Evolutionary conservation across 2,113 vertebrate species (phyloP), one percentile per base, ranked within the genome.

Genomic region (Osmerus mordax): DNA sequence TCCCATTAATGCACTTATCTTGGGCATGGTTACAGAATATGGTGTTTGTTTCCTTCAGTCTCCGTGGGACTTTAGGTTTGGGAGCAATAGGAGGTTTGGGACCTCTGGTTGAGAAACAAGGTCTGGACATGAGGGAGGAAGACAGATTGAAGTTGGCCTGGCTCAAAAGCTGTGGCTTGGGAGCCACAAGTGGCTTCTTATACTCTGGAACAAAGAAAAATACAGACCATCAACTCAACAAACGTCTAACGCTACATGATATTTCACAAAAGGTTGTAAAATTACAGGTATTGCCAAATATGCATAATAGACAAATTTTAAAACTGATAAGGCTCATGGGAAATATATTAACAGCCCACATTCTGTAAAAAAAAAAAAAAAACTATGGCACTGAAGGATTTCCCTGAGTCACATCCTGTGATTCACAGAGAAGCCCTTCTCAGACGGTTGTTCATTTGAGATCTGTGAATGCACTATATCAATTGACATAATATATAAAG

Each of bases 1-100:
- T 80, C 12, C 93, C 93, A 14, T 94, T 94, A 69, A 88, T 81
- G 78, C 84, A 93, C 55, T 85, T 90, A 80, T 84, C 91, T 70
- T 91, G 80, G 80, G 74, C 88, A 53, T 83, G 91, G 73, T 90
- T 88, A 64, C 81, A 54, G 29, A 84, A 73, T 65, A 88, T 64
- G 18, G 70, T 78, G 71, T 86, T 82, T 58, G 82, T 88, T 29
- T 85, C 89, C 59, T 95, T 93, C 0, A 78, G 62, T 58, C 92
- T 87, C 65, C 78, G 60, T 2, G 88, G 84, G 74, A 96, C 83
- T 87, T 91, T 94, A 69, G 96, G 96, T 87, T 97, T 97, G 0
- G 95, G 96, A 78, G 96, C 95, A 2, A 98, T 90, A 32, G 91
- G 95, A 70, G 95, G 96, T 82, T 96, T 98, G 1, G 94, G 93